Evolutionary conservation across 2,113 vertebrate species (phyloP).

Genomic region (Ginglymostoma cirratum): DNA sequence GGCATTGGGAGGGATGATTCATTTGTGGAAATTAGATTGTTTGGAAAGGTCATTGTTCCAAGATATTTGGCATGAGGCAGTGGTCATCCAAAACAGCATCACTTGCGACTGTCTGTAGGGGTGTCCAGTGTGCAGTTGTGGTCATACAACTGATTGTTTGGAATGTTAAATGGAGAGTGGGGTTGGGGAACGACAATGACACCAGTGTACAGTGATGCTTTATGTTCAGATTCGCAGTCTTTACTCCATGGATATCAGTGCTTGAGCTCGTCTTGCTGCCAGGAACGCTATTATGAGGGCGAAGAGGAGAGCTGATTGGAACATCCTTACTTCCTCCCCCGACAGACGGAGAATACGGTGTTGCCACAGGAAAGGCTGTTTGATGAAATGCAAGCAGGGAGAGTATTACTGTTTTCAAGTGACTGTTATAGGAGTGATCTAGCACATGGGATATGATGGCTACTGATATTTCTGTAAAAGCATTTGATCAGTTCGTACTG

Average conservation of each 20-base stretch:
- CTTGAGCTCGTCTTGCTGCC: background rate
- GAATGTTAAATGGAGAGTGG: background rate
- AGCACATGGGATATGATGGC: background rate
- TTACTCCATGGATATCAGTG: background rate
- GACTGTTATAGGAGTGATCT: background rate
- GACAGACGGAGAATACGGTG: background rate
- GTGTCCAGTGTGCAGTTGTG: background rate
- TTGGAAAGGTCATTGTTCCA: background rate
- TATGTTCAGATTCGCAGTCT: background rate
- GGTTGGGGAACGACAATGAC: background rate
- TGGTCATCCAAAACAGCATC: background rate
- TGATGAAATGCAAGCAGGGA: background rate
- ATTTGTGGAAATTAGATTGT: background rate
- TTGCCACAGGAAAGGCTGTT: background rate
- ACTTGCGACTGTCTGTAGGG: background rate
- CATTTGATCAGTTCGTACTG: background rate
- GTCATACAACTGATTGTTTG: background rate
- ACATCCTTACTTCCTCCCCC: background rate
- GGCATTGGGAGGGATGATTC: background rate
- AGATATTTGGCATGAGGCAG: background rate
- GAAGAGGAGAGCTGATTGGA: background rate
- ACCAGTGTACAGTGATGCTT: background rate
- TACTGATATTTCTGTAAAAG: background rate
- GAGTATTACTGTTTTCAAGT: background rate
- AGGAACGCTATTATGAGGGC: background rate